phyloP scores from a whole-genome alignment of 23 tunicate genomes.

The Corella eumyota region DNA sequence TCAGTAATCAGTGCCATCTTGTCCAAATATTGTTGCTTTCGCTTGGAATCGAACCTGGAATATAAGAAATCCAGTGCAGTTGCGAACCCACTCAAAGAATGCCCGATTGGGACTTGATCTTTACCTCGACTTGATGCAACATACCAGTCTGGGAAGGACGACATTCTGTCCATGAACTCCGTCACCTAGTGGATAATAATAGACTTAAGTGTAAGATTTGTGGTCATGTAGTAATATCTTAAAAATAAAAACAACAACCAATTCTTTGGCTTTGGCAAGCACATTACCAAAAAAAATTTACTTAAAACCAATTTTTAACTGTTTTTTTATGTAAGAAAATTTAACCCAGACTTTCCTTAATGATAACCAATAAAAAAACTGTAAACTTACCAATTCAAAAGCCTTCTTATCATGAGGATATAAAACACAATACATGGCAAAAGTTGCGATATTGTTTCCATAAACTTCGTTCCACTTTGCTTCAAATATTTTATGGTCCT shows the following conservation, averaged over 20 bases:
- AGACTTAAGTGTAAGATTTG: no score
- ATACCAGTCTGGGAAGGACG: conserved; percentile 39
- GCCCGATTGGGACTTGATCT: conserved; percentile 49
- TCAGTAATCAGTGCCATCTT: conserved; percentile 16
- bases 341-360: neutral
- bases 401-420: conserved; percentile 29
- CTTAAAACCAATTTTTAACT: no score
- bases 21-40: conserved; percentile 4
- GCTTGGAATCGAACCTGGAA: conserved; percentile 13
- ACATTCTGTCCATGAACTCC: conserved; percentile 31
- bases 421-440: conserved; percentile 34
- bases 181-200: no score
- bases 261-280: neutral
- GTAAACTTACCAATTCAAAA: conserved; percentile 21
- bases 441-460: conserved; percentile 40
- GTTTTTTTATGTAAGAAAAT: neutral
- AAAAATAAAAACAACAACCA: no score
- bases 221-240: no score
- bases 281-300: neutral
- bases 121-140: conserved; percentile 14
- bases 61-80: conserved; percentile 46
- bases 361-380: neutral
- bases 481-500: conserved; percentile 13
- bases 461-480: conserved; percentile 52
- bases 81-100: conserved; percentile 35